Conservation (phyloP, 1,140 invertebrate species). For the Helicorthomorpha holstii region DNA sequence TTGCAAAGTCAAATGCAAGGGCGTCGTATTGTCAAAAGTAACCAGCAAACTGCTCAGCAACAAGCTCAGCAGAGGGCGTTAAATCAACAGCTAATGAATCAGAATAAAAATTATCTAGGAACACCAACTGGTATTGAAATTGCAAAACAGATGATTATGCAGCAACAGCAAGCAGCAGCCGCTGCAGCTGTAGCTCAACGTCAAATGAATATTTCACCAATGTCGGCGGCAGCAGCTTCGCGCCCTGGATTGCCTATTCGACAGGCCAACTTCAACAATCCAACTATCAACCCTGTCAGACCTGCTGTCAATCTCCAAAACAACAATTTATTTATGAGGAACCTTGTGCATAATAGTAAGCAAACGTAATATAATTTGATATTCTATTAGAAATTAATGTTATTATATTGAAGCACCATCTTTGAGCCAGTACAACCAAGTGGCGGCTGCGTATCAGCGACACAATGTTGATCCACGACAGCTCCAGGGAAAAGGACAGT, state of each 20-base stretch:
- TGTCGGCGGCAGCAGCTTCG: not conserved
- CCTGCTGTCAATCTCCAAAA: conserved; percentile 1
- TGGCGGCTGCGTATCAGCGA: conserved; percentile 13
- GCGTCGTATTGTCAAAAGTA: conserved; percentile 22
- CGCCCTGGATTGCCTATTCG: not conserved
- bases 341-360: not conserved
- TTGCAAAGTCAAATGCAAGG: conserved; percentile 10
- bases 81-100: no score
- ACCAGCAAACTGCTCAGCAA: no score
- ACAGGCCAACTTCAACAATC: not conserved
- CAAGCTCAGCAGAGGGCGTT: no score
- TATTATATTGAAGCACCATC: not conserved
- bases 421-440: conserved; percentile 12
- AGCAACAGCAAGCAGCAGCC: conserved; percentile 11
- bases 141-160: not conserved
- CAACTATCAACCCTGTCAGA: not conserved
- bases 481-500: conserved; percentile 14
- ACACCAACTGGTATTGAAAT: not conserved
- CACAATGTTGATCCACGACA: conserved; percentile 16
- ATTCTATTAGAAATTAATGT: not conserved
- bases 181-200: no score
- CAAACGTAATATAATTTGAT: not conserved
- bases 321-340: not conserved
- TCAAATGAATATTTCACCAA: not conserved
- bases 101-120: no score